Percentiles rank a stretch among this genome's conserved stretches.
phyloP scores from a whole-genome alignment of 2,797 vertebrate species.

The Sebastes oblongus region DNA sequence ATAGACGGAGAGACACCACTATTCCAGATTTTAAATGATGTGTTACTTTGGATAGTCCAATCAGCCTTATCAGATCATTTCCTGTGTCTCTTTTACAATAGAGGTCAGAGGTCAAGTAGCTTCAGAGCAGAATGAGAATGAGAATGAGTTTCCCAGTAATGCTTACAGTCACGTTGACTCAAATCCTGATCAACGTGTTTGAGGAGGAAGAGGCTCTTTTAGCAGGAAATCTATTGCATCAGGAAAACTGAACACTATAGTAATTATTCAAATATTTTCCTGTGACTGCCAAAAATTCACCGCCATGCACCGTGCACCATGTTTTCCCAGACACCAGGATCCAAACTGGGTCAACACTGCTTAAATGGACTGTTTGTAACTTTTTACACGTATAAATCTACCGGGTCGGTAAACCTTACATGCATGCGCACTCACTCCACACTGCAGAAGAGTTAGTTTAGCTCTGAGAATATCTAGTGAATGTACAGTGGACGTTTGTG shows the following conservation, averaged over 20 bases:
- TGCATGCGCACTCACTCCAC: no score
- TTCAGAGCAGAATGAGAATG: background rate
- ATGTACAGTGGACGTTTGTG: no score
- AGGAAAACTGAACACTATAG: background rate
- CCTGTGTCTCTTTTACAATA: background rate
- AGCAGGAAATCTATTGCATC: background rate
- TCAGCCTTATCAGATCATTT: background rate
- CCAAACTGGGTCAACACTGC: background rate
- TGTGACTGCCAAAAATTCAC: background rate
- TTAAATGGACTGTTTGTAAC: background rate
- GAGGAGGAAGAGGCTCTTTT: background rate
- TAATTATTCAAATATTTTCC: background rate
- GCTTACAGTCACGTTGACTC: background rate
- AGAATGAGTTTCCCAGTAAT: background rate
- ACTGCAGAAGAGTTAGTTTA: no score
- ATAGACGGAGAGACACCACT: constrained; percentile 11
- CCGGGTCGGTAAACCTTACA: no score
- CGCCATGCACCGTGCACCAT: background rate
- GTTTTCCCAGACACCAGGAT: background rate
- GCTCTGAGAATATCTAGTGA: no score
- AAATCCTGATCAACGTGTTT: constrained; percentile 1
- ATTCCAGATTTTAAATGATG: background rate
- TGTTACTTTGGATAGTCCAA: background rate
- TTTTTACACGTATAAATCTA: no score
- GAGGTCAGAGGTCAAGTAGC: constrained; percentile 5